phyloP scores from a whole-genome alignment of 2,113 vertebrate species.

The Dendrocopos noguchii region DNA sequence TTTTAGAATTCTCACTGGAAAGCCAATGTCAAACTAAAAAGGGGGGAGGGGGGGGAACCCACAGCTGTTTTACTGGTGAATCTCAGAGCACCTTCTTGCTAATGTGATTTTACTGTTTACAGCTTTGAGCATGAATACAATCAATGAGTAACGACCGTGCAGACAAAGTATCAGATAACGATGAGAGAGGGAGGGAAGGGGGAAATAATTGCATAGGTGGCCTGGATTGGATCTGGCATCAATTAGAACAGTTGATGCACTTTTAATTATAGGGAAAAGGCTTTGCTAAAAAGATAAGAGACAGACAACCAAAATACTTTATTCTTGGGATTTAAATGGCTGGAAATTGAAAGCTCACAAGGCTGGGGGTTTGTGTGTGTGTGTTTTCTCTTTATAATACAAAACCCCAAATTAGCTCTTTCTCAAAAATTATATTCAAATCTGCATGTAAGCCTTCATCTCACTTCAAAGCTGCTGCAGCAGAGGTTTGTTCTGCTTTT shows the following conservation, averaged over 20 bases:
- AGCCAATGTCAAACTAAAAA: neutral
- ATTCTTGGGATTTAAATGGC: neutral
- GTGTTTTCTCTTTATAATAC: neutral
- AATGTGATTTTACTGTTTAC: constrained; percentile 18
- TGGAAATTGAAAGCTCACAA: neutral
- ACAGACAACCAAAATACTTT: neutral
- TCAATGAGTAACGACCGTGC: constrained; percentile 52
- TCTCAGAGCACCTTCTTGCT: neutral
- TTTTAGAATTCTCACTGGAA: neutral
- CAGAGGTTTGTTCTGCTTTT: neutral
- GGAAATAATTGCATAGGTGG: neutral
- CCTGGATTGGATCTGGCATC: constrained; percentile 11
- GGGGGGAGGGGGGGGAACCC: neutral
- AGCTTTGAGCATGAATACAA: neutral
- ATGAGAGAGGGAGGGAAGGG: neutral
- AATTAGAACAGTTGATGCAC: constrained; percentile 25
- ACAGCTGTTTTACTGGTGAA: neutral
- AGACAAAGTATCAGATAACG: constrained; percentile 62
- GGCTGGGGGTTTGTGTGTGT: neutral
- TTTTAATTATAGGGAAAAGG: constrained; percentile 48
- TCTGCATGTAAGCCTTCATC: neutral
- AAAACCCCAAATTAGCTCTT: neutral
- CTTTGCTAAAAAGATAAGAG: constrained; percentile 25
- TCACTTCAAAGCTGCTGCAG: neutral
- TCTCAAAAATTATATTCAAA: neutral